Evolutionary conservation across 2,113 vertebrate genomes (phyloP).

Genomic region (Nyctibius bracteatus): DNA sequence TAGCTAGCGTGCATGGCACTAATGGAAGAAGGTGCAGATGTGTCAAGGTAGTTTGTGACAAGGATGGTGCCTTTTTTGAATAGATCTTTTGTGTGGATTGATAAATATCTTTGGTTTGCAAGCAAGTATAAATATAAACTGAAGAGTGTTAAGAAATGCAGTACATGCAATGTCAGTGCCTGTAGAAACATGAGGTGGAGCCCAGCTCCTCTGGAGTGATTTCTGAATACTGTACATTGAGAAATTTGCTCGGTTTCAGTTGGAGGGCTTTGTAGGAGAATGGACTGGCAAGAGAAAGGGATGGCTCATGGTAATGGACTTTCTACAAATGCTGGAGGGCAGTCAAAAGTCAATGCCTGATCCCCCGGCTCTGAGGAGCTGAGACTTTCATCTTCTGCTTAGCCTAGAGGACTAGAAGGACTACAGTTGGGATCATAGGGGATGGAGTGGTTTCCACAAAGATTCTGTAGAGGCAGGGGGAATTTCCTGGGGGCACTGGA

Average conservation of each 20-base stretch:
- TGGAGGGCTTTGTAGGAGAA: neutral
- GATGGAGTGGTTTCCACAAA: neutral
- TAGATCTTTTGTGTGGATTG: neutral
- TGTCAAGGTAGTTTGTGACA: neutral
- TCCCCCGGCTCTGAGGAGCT: neutral
- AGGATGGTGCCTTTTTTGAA: neutral
- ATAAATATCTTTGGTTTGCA: neutral
- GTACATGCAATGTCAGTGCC: neutral
- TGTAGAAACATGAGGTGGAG: neutral
- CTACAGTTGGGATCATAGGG: fast-evolving
- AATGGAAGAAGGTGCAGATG: neutral
- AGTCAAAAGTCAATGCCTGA: neutral
- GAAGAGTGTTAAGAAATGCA: neutral
- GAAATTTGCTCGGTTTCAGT: neutral
- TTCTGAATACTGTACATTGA: neutral
- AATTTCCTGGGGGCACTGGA: neutral
- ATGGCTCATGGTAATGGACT: neutral
- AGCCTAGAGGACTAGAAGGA: neutral
- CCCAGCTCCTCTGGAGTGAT: neutral
- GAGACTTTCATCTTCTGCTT: neutral
- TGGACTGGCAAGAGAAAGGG: neutral
- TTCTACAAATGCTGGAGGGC: neutral
- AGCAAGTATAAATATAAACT: neutral
- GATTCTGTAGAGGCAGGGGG: neutral
- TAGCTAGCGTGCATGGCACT: neutral